Percentiles rank a stretch among this genome's conserved stretches.
These are phyloP conservation scores for Pristiophorus japonicus DNA, from an alignment of 2,113 vertebrate species.

Conservation along the genomic window DNA sequence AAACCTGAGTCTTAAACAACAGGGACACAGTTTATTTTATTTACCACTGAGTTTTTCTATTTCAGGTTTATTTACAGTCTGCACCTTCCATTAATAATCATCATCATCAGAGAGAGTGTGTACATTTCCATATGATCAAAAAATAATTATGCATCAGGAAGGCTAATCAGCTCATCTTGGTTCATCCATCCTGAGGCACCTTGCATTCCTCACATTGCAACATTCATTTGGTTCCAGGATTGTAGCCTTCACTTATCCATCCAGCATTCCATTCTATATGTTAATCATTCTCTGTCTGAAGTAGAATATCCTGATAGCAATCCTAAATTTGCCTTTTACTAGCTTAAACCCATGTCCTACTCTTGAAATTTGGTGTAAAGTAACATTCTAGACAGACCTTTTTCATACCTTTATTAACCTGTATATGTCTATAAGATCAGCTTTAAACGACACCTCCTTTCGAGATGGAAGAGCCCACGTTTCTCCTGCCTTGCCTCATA, in stretches of 20 bases:
- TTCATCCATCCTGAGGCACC: not conserved
- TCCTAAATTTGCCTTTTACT: no score
- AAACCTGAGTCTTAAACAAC: not conserved
- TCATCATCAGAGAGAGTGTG: not conserved
- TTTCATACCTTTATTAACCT: no score
- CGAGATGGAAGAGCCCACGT: no score
- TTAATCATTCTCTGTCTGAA: not conserved
- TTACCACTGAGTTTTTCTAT: not conserved
- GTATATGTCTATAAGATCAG: no score
- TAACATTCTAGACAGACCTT: no score
- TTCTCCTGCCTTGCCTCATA: no score
- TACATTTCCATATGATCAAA: not conserved
- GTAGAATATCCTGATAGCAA: not conserved
- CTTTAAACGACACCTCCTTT: no score
- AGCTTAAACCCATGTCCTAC: no score
- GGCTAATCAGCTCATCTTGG: not conserved
- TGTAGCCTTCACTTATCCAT: not conserved
- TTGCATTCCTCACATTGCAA: not conserved
- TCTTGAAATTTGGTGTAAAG: no score
- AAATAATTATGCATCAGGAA: not conserved
- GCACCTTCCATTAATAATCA: not conserved
- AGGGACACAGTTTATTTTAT: not conserved
- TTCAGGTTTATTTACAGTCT: not conserved
- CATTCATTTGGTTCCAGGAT: not conserved
- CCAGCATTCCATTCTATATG: not conserved